Base-by-base conservation (phyloP, 2,888 invertebrate species). In the Brenthis ino region DNA sequence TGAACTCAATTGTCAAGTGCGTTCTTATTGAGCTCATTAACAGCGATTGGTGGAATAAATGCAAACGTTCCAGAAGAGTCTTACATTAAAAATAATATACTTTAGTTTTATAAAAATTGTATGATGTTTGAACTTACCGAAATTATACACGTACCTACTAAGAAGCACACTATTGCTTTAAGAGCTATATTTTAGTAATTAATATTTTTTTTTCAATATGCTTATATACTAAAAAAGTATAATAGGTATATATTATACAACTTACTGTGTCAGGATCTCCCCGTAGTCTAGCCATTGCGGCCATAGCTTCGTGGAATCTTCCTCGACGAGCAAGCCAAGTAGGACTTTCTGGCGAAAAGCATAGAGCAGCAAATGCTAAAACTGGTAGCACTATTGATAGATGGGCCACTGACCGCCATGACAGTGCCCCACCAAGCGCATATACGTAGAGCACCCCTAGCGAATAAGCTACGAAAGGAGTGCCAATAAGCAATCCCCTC, bases 381-480 rank as follows among this genome's bases (percentile, higher is more conserved):
- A 91, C 78, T 0, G 96, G 96, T 61, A 96, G 82, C 58, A 94
- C 85, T 33, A 93, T 92, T 33, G 94, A 94, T 57, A 94, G 93
- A 79, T 94, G 95, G 6, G 96, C 96, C 63, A 96, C 96, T 20
- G 90, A 85, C 69, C 95, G 89, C 96, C 97, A 97, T 43, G 94
- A 93, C 51, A 96, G 79, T n/a, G 93, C 82, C 0, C 95, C 95
- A 0, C 96, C 96, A 14, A 96, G 85, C 0, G 94, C 94, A 78
- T 96, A 96, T 47, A 96, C 95, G 67, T 96, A 87, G 0, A 96
- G 89, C 57, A 97, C 96, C 33, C 97, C 97, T 50, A 95, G 85
- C 0, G 96, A 95, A 78, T 96, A 96, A 20, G 96, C 95, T 33
- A 96, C 95, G 78, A 96, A 95, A 0, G 96, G 95, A 0, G 95